A percentile compares a stretch with the other conserved stretches of the same genome.
Evolutionary conservation across 2,113 vertebrate genomes (phyloP).

Genomic region (Phoxinus phoxinus): DNA sequence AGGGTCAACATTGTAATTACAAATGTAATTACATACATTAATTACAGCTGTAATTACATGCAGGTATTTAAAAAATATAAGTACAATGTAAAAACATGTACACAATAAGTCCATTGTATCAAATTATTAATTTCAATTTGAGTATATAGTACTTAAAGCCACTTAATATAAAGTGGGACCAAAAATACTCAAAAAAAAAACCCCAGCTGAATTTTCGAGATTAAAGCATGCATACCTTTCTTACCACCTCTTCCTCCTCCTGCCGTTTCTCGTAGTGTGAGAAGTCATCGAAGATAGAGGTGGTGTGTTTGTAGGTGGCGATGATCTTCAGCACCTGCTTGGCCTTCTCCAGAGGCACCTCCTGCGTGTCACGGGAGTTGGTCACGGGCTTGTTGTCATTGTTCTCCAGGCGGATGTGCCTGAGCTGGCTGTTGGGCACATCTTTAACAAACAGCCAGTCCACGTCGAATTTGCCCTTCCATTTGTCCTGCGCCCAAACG

Average conservation of each 20-base stretch:
- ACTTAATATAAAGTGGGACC: too few species aligned
- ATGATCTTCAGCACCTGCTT: constrained; percentile 98
- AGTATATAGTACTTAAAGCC: too few species aligned
- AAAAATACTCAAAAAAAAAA: background rate
- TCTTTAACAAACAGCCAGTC: constrained; percentile 99
- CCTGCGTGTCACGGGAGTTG: constrained; percentile 98
- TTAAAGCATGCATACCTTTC: constrained; percentile 81
- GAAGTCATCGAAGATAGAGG: constrained; percentile 99
- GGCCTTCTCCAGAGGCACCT: constrained; percentile 97
- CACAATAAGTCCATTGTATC: too few species aligned
- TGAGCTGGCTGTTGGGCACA: constrained; percentile 96
- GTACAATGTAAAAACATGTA: too few species aligned
- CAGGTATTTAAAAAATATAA: too few species aligned
- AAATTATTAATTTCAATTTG: too few species aligned
- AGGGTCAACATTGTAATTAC: too few species aligned
- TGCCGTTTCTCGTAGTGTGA: constrained; percentile 99
- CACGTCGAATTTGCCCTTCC: constrained; percentile 99
- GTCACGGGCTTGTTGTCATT: constrained; percentile 99
- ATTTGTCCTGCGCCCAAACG: constrained; percentile 99
- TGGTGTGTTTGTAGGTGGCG: constrained; percentile 96
- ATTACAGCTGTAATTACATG: too few species aligned
- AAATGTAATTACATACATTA: too few species aligned
- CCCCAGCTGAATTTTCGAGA: background rate
- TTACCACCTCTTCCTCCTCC: constrained; percentile 97
- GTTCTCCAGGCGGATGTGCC: constrained; percentile 98